Evolutionary conservation across 92 coral and sea anemone species (phyloP), one percentile per base, ranked within the genome.

Genomic region (Porites lobata): DNA sequence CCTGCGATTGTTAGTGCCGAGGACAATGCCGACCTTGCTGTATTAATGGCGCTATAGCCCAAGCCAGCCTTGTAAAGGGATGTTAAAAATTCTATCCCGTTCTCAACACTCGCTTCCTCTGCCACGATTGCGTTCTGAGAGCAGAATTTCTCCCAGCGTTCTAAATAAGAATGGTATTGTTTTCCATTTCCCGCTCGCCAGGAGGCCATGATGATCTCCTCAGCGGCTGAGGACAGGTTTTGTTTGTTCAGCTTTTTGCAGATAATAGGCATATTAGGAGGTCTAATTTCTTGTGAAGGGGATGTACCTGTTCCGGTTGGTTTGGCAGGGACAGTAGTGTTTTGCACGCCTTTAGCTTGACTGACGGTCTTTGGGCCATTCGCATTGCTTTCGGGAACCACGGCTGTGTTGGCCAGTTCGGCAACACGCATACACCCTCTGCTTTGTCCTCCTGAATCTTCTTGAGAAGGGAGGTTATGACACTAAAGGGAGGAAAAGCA

Each of bases 311-410:
- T 77, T 59, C 85, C 78, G 92, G 94, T 53, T 88, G 85, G 78
- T 78, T 87, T 73, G 94, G 92, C 58, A 87, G 90, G 82, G 82
- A 73, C 72, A 89, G 84, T n/a, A 62, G 88, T 13, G 32, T 59
- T 50, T 75, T 89, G 50, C 75, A 69, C 53, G 80, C 58, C 21
- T 70, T 91, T n/a, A 92, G 82, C 56, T 70, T 14, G 52, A 92
- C 72, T 50, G 92, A 91, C 21, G 50, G 53, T 67, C 86, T 78
- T 15, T 70, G 56, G 24, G 76, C 67, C 92, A 86, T 81, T 73
- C 79, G 76, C 95, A 92, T 89, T 50, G 71, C 85, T 21, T 75
- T 58, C 26, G 91, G 91, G 72, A 86, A 92, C 92, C 94, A 88
- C 56, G 90, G 80, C 18, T 88, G 92, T 19, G 92, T 85, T 53